These are phyloP conservation scores for Conopomorpha cramerella DNA, from an alignment of 1,140 invertebrate genomes.

Conservation along the genomic window DNA sequence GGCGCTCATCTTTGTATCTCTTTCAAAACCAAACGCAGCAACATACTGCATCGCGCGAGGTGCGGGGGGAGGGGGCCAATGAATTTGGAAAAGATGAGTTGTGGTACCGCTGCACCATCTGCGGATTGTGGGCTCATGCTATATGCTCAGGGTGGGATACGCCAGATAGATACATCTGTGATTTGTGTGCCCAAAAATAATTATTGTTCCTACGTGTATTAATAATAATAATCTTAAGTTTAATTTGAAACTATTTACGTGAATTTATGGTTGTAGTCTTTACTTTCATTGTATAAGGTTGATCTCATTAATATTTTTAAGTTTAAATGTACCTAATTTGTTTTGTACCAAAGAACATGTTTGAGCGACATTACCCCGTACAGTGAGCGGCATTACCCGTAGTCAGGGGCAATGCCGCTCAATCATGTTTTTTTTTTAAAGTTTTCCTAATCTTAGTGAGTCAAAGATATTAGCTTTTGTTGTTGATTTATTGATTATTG, in stretches of 20 bases:
- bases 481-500: conserved; percentile 11
- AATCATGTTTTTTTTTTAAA: conserved; percentile 16
- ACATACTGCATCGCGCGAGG: conserved; percentile 4
- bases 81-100: conserved; percentile 21
- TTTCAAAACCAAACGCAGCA: too few relatives aligned
- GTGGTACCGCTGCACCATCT: conserved; percentile 15
- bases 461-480: conserved; percentile 12
- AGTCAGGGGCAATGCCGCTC: conserved; percentile 14
- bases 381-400: conserved; percentile 12
- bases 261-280: conserved; percentile 11
- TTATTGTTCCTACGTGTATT: too few relatives aligned
- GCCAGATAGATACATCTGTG: conserved; percentile 15
- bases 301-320: conserved; percentile 12
- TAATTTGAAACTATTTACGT: conserved; percentile 3
- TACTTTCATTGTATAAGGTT: conserved; percentile 10
- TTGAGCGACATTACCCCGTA: conserved; percentile 14
- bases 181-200: too few relatives aligned
- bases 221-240: too few relatives aligned
- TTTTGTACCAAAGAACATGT: conserved; percentile 13
- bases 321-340: conserved; percentile 13
- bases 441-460: conserved; percentile 13
- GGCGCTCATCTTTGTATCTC: too few relatives aligned
- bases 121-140: conserved; percentile 16
- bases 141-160: conserved; percentile 11
- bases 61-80: conserved; percentile 4